Percentiles rank a stretch among this genome's conserved stretches.
phyloP scores from a whole-genome alignment of 1,140 invertebrate genomes.

The Drosophila persimilis region DNA sequence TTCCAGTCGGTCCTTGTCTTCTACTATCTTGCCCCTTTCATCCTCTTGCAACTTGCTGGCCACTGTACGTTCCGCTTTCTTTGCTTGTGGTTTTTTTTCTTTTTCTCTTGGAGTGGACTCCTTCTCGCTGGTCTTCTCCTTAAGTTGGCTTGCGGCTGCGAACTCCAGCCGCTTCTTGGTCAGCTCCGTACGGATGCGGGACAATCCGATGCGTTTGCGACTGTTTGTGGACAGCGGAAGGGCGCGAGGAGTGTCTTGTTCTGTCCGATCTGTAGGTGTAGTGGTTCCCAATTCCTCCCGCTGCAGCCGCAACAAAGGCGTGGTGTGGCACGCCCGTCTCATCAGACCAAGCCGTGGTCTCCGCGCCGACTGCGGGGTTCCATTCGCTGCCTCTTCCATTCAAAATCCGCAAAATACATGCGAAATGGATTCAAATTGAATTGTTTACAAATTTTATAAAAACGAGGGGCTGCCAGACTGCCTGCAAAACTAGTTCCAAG shows the following conservation, averaged over 20 bases:
- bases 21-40: not conserved
- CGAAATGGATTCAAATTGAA: not conserved
- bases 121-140: not conserved
- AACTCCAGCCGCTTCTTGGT: conserved; percentile 63
- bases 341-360: conserved; percentile 25
- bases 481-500: no score
- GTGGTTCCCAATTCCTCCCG: not conserved
- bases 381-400: conserved; percentile 15
- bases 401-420: not conserved
- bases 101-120: not conserved
- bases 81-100: not conserved
- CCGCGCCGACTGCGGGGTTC: conserved; percentile 17
- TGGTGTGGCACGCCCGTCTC: conserved; percentile 3
- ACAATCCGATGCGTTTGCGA: conserved; percentile 54
- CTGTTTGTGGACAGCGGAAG: conserved; percentile 29
- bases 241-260: conserved; percentile 34
- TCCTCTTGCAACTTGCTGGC: not conserved
- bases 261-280: conserved; percentile 8
- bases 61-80: not conserved
- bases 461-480: no score
- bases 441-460: conserved; percentile 7
- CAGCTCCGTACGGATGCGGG: conserved; percentile 45
- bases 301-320: conserved; percentile 3
- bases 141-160: conserved; percentile 1
- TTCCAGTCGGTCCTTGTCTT: not conserved